phyloP scores from a whole-genome alignment of 2,888 invertebrate genomes.

The Trachelus iudaicus region DNA sequence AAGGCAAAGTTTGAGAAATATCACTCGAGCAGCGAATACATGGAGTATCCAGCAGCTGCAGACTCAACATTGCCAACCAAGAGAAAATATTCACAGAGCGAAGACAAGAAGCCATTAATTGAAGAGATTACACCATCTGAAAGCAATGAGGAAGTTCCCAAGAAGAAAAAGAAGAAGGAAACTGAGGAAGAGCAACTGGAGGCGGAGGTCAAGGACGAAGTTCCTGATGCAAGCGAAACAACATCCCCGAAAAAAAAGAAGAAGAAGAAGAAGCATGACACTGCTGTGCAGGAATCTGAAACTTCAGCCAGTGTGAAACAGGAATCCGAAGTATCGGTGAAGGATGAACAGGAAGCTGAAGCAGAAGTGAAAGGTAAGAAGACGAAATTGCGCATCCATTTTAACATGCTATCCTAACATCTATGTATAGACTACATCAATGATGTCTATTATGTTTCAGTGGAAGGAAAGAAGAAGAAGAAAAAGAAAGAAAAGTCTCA shows the following conservation, averaged over 20 bases:
- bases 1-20: constrained; percentile 95
- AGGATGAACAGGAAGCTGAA: constrained; percentile 33
- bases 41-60: constrained; percentile 80
- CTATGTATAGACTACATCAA: constrained; percentile 37
- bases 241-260: constrained; percentile 30
- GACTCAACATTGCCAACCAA: constrained; percentile 85
- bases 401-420: neutral
- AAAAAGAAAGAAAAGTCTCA: constrained; percentile 33
- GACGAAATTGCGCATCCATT: constrained; percentile 37
- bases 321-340: constrained; percentile 14
- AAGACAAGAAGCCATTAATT: constrained; percentile 55
- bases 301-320: constrained; percentile 8
- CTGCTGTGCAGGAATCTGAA: constrained; percentile 9
- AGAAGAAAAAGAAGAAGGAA: constrained; percentile 49
- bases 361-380: constrained; percentile 46
- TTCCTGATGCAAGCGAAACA: constrained; percentile 6
- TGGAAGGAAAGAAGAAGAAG: constrained; percentile 38
- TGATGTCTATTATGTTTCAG: constrained; percentile 12
- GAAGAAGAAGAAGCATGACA: constrained; percentile 38
- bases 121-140: constrained; percentile 52
- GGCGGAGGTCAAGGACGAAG: constrained; percentile 12
- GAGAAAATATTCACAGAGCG: constrained; percentile 70
- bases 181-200: constrained; percentile 11
- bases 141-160: constrained; percentile 37
- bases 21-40: constrained; percentile 81